Percentiles rank a stretch among this genome's conserved stretches.
Conservation (phyloP, 2,113 vertebrate genomes). For the Mungos mungo region DNA sequence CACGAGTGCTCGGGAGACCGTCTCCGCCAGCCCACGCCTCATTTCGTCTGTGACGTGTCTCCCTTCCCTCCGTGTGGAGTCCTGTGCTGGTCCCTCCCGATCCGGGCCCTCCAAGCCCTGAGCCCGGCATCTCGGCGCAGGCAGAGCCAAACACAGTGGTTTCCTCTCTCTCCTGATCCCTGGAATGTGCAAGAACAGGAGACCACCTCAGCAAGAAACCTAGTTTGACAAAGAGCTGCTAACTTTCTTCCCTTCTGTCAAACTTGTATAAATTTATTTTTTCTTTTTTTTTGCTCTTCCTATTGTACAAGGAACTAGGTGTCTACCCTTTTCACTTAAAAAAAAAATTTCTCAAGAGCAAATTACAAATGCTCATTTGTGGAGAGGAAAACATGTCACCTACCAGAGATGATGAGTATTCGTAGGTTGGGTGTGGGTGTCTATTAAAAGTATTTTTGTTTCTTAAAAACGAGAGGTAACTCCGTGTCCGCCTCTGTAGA, state of each 20-base stretch:
- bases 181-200: neutral
- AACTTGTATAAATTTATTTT: neutral
- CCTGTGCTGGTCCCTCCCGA: no score
- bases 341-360: neutral
- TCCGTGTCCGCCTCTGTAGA: neutral
- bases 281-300: slow-evolving; percentile 4
- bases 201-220: neutral
- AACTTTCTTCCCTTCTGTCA: neutral
- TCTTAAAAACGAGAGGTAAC: neutral
- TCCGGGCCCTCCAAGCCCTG: neutral
- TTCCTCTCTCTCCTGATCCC: neutral
- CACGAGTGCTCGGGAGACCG: neutral
- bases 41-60: neutral
- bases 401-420: neutral
- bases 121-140: neutral
- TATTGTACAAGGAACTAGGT: neutral
- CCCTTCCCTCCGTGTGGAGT: neutral
- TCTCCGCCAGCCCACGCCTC: neutral
- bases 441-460: neutral
- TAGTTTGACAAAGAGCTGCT: neutral
- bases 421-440: neutral
- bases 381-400: neutral
- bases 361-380: neutral
- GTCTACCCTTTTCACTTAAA: neutral
- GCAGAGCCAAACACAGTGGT: neutral